Evolutionary conservation across 2,797 vertebrate species (phyloP), one percentile per base, ranked within the genome.

Genomic region (Phataginus tetradactyla): DNA sequence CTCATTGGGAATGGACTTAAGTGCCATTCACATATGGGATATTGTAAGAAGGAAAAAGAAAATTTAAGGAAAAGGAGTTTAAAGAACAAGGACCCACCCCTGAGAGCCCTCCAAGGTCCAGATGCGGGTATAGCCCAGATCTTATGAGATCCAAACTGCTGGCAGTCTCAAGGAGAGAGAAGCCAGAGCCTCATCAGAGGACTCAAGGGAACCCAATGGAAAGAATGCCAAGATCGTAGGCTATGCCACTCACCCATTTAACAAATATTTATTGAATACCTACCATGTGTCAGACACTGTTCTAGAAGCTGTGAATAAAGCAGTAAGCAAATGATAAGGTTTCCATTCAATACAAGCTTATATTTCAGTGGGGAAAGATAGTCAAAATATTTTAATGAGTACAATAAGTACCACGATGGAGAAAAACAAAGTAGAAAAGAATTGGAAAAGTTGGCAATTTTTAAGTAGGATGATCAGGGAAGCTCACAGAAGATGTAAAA

Each of bases 371-470:
- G 27, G 20, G 4, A 81, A 68, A 72, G 8, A 53, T 1, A 34
- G 23, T 80, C 1, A 23, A 91, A 89, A 66, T 55, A 93, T 37
- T 85, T 68, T 85, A 75, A 75, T 55, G 25, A 86, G n/a, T 0
- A n/a, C 18, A 49, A 61, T 32, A 95, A 87, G 78, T 72, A 78
- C 20, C 51, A 92, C 5, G 8, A 64, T 45, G 7, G 32, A 91
- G n/a, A 71, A 96, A 94, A 53, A 29, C 32, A 39, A 92, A 80
- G 51, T 53, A 77, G n/a, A 81, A 96, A 90, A 72, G 8, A 12
- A 37, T 6, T 64, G 12, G 34, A 96, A 87, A 77, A 5, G 7
- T 1, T 79, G 59, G n/a, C 59, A 17, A 39, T 39, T 90, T 94
- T 93, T 49, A 29, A 94, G 90, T 7, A 42, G 5, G 13, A 12